Percentiles rank a stretch among this genome's conserved stretches.
Conservation (phyloP, 2,113 vertebrate genomes). For the Ophiodon elongatus region DNA sequence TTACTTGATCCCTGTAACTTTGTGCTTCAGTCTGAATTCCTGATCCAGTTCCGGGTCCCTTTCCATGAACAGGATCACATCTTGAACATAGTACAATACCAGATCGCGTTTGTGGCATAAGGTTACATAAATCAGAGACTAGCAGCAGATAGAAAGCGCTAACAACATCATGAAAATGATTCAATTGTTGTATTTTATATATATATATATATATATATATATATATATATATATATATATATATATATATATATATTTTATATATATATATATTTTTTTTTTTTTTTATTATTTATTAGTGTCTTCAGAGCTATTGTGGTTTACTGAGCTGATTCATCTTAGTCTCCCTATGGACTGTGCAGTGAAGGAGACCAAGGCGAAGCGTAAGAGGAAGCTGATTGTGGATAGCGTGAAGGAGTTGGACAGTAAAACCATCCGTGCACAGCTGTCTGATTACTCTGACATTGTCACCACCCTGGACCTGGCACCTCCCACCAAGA, state of each 20-base stretch:
- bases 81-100: neutral
- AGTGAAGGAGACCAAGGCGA: conserved; percentile 99
- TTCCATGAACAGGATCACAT: neutral
- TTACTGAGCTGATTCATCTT: neutral
- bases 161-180: neutral
- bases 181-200: neutral
- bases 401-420: conserved; percentile 98
- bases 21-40: neutral
- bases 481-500: conserved; percentile 97
- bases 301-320: neutral
- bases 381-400: conserved; percentile 97
- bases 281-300: too few species aligned
- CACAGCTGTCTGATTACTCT: conserved; percentile 97
- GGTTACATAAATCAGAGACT: neutral
- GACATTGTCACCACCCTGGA: conserved; percentile 99
- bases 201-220: too few species aligned
- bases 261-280: too few species aligned
- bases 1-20: neutral
- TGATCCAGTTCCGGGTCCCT: neutral
- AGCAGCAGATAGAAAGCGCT: neutral
- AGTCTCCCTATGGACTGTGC: conserved; percentile 25
- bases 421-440: conserved; percentile 97
- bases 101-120: neutral
- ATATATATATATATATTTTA: too few species aligned
- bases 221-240: too few species aligned